Base-by-base conservation (phyloP, 2,797 vertebrate genomes). In the Notolabrus celidotus region DNA sequence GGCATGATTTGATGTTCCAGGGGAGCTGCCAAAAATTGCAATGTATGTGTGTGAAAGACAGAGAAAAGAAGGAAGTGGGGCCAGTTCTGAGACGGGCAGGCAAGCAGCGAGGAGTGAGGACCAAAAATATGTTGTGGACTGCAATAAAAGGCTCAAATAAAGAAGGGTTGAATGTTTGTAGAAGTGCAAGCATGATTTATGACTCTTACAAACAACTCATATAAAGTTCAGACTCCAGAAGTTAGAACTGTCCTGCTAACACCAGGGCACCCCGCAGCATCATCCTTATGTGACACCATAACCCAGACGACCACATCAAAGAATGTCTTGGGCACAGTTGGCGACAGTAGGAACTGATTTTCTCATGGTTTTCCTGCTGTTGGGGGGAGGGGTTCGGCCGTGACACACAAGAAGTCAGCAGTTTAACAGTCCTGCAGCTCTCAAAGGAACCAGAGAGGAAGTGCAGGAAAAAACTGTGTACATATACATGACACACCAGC, bases 391-490 rank as follows among this genome's bases (percentile, higher is more conserved):
- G 60, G 43, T 56, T 20, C 22, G 33, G 74, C 62, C 61, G 70
- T 71, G 74, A 71, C 77, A 86, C 79, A 69, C 23, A 22, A n/a
- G 55, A 55, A 84, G 91, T 89, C 85, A 81, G 74, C 74, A 84
- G 84, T 74, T 86, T 77, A 75, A 83, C 80, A 39, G 77, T 65
- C 77, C 77, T 45, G 72, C 61, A 69, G 82, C 86, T 80, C 86
- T 83, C 80, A 66, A 68, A 80, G 86, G 87, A 91, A 90, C 74
- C 78, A 81, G 80, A 80, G 82, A 89, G 93, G 90, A 94, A 93
- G 81, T 29, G 50, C 67, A 87, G 92, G 90, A 93, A 94, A 82
- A 89, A 92, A 93, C 87, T 90, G 91, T 92, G 88, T 88, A 90
- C 90, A 89, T 92, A 92, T 90, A 85, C 71, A 56, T 91, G 86